Percentiles rank a stretch among this genome's conserved stretches.
phyloP scores from a whole-genome alignment of 2,888 invertebrate genomes.

The Sminthurides aquaticus region DNA sequence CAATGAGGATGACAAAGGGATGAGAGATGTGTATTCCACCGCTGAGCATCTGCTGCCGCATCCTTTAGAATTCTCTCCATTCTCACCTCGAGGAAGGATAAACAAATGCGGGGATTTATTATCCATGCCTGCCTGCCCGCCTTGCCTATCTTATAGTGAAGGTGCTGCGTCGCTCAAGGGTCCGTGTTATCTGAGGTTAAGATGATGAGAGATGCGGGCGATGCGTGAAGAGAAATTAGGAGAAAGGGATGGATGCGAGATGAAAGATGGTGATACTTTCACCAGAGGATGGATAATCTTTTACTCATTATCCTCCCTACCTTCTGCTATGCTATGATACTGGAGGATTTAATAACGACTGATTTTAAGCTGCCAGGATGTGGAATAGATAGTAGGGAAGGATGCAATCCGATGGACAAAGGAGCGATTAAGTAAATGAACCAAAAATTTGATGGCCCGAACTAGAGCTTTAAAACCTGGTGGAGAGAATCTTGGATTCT shows the following conservation, averaged over 20 bases:
- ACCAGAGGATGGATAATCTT: not conserved
- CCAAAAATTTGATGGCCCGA: too few relatives aligned
- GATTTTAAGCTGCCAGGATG: not conserved
- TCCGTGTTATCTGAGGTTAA: not conserved
- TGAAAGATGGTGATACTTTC: not conserved
- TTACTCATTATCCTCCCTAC: not conserved
- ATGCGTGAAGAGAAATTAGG: too few relatives aligned
- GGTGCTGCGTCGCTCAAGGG: not conserved
- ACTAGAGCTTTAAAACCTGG: too few relatives aligned
- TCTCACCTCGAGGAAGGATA: not conserved
- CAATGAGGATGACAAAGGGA: conserved; percentile 21
- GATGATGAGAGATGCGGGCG: not conserved
- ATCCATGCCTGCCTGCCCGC: not conserved
- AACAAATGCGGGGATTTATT: not conserved
- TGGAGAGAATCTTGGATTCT: too few relatives aligned
- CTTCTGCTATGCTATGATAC: not conserved
- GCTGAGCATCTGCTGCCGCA: not conserved
- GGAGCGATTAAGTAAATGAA: too few relatives aligned
- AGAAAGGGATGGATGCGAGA: too few relatives aligned
- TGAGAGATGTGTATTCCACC: not conserved
- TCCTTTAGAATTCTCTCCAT: not conserved
- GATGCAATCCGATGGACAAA: too few relatives aligned
- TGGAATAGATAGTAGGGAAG: too few relatives aligned
- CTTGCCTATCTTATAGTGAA: not conserved
- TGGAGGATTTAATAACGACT: not conserved